Evolutionary conservation across 2,113 vertebrate genomes (phyloP), one percentile per base, ranked within the genome.

Genomic region (Cnemophilus loriae): DNA sequence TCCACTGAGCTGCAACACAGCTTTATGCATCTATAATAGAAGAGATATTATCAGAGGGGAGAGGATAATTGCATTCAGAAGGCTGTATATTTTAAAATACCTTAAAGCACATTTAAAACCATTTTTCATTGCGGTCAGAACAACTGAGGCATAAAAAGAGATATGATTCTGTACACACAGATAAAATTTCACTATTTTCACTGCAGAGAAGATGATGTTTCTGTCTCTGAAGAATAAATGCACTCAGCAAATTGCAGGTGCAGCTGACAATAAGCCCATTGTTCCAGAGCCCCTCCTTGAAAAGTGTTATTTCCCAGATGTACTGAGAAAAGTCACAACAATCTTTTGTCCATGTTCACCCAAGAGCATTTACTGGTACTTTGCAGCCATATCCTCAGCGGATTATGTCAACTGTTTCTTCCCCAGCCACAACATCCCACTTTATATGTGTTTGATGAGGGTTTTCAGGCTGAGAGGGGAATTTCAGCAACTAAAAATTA

Each of bases 1-100:
- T 96, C 70, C 90, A 96, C 57, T 85, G 77, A 93, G 63, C 89
- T 95, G 73, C 59, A 27, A 70, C 74, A 89, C 41, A 84, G 89
- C 70, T 80, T 91, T 85, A 84, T 83, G 46, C 10, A 3, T 73
- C 81, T 65, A 30, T 68, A 88, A 93, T 33, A 46, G 55, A 87
- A 89, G 64, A 89, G 74, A 39, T 32, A n/a, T 50, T 69, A 91
- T 63, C 71, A 94, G 70, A 73, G 49, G 65, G 84, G 59, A 61
- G 70, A 80, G 11, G 56, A 87, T 63, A 93, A 93, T 87, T 89
- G 75, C 84, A 79, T 91, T 83, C 61, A 83, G 78, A 73, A 61
- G 37, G 26, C 55, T 76, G 30, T 63, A 42, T 67, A 81, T 74
- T 95, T 87, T 41, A 65, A 79, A 86, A 77, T 27, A 77, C 21